phyloP scores from a whole-genome alignment of 2,797 vertebrate species.

The Gastrophryne carolinensis region DNA sequence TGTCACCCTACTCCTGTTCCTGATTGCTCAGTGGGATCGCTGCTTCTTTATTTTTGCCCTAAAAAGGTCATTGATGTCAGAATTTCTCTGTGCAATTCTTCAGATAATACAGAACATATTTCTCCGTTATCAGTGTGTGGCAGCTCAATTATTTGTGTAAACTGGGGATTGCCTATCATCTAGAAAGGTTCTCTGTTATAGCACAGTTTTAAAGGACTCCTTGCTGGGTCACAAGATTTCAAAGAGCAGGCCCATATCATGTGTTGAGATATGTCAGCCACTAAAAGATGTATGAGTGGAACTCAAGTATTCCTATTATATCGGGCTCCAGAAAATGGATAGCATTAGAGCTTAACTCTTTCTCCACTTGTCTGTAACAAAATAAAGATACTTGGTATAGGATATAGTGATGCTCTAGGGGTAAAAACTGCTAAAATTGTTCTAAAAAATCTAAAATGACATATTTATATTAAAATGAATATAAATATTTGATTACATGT shows the following conservation, averaged over 20 bases:
- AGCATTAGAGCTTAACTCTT: constrained; percentile 19
- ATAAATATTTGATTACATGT: too few species aligned
- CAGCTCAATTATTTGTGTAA: constrained; percentile 55
- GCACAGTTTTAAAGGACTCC: constrained; percentile 53
- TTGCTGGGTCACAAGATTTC: constrained; percentile 52
- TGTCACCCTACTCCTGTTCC: constrained; percentile 49
- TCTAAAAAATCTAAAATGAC: too few species aligned
- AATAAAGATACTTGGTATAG: background rate
- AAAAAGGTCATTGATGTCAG: constrained; percentile 52
- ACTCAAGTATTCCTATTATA: constrained; percentile 45
- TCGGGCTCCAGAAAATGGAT: constrained; percentile 14
- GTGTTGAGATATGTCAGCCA: constrained; percentile 49
- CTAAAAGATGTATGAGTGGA: constrained; percentile 44
- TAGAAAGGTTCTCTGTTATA: constrained; percentile 53
- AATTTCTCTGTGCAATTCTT: constrained; percentile 54
- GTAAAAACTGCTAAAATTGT: too few species aligned
- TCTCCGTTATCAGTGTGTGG: constrained; percentile 54
- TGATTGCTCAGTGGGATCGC: constrained; percentile 49
- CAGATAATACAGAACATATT: constrained; percentile 54
- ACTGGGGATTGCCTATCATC: constrained; percentile 54
- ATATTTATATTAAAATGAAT: too few species aligned
- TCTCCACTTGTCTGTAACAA: background rate
- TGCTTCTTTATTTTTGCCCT: constrained; percentile 51
- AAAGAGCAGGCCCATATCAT: constrained; percentile 50
- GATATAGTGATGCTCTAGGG: background rate